Evolutionary conservation across 2,888 invertebrate species (phyloP), one percentile per base, ranked within the genome.

Genomic region (Ormyrus labotus): DNA sequence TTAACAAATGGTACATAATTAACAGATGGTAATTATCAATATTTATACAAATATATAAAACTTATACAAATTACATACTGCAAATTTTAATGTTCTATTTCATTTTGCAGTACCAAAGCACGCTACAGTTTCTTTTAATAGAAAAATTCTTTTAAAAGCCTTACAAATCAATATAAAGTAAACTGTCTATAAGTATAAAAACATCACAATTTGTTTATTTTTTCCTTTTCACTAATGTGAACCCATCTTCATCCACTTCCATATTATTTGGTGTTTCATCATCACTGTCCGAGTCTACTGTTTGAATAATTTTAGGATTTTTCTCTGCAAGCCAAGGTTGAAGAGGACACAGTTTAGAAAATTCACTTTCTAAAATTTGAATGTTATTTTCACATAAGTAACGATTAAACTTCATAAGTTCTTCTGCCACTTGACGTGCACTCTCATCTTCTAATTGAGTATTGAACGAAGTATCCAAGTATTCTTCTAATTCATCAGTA

Each of bases 371-470:
- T 1, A 87, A 86, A 5, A 64, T 34, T 5, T 57, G 69, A 63
- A 85, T 84, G 55, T 87, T 84, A 47, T 87, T 86, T n/a, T 82
- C 80, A 7, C 50, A 11, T 55, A 87, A 86, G 53, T 87, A 88
- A 55, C 78, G 84, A 83, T 87, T 81, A 82, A 90, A 90, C 64
- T 85, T 83, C 6, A 87, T 34, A 63, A 90, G 83, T 79, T 89
- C 88, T 51, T 85, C 85, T 10, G 90, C 90, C 60, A 90, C 87
- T 86, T 90, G 83, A 1, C 58, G 73, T 10, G 87, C 84, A 83
- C 90, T 90, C 10, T 86, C 82, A 69, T 90, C 90, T 79, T 89
- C 84, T 7, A 90, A 78, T 82, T 87, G 85, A 5, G 89, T 89
- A 48, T 85, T 85, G 58, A 90, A 90, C 65, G 85, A 79, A 3